Base-by-base conservation (phyloP, 1,140 invertebrate species). In the Drosophila yakuba region DNA sequence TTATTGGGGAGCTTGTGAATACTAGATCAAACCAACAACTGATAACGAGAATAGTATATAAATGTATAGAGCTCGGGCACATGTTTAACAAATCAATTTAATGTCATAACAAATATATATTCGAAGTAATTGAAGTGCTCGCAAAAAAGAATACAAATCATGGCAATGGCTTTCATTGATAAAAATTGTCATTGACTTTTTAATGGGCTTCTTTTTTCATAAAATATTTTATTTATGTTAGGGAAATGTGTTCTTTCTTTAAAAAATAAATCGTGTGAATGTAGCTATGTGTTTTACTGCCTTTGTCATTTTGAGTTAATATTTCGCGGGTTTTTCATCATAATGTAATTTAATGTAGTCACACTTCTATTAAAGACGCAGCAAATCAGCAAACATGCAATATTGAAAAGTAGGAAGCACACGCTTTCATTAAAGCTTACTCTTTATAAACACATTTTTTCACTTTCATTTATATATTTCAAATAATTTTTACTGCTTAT, bases 371-470 rank as follows among this genome's bases (percentile, higher is more conserved):
- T 23, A 7, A 32, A 8, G 10, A 35, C 28, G 15, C 59, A 41
- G 57, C 56, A 43, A 43, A 28, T 14, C 23, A 51, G 28, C 25
- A 28, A 67, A 44, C 66, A 76, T 52, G 64, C 60, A 50, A 82
- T 62, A 69, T 74, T 60, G 14, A 78, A 80, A 85, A 80, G 67
- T 52, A 77, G 77, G 77, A 85, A 85, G 58, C 44, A 38, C 38
- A 14, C 12, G 14, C 11, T 51, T 50, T 43, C 2, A 55, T 41
- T 61, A 43, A 11, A 17, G 20, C 20, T 63, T 36, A 63, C 28
- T 20, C 47, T 38, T 64, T 11, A 17, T 28, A 8, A 1, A 10
- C 39, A 39, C n/a, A 28, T 10, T 15, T 35, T 10, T 14, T 17
- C 32, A 4, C 23, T 23, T 28, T n/a, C n/a, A n/a, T n/a, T n/a